Conservation (phyloP, 2,113 vertebrate genomes). For the Coturnix japonica region DNA sequence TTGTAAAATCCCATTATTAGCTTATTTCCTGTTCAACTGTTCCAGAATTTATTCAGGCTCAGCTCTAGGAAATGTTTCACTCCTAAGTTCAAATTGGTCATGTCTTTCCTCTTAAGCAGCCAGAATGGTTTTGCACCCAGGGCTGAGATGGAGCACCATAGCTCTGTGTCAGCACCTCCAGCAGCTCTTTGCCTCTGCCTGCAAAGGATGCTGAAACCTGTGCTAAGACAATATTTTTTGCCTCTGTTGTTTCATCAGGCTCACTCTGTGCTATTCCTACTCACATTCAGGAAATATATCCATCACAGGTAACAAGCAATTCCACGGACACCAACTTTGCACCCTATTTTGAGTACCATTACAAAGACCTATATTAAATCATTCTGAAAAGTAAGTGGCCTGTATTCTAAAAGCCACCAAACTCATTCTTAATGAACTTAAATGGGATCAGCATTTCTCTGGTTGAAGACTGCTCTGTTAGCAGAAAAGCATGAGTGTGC, state of each 20-base stretch:
- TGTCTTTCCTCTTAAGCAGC: constrained; percentile 42
- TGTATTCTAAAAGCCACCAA: background rate
- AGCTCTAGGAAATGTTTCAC: constrained; percentile 69
- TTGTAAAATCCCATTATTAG: constrained; percentile 50
- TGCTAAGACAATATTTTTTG: background rate
- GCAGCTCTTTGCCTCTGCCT: background rate
- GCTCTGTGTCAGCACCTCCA: background rate
- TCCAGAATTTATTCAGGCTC: constrained; percentile 59
- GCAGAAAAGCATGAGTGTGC: background rate
- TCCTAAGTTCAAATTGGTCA: constrained; percentile 47
- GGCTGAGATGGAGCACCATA: background rate
- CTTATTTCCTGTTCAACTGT: constrained; percentile 63
- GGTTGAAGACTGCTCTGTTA: background rate
- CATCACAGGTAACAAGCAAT: background rate
- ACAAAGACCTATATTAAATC: background rate
- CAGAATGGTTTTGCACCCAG: background rate
- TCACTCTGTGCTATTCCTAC: background rate
- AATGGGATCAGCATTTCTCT: background rate
- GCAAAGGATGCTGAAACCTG: background rate
- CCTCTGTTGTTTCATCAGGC: background rate
- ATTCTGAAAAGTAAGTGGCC: background rate
- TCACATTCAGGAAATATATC: background rate
- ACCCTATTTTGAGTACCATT: background rate
- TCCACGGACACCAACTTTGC: background rate
- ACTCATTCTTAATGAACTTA: background rate